Evolutionary conservation across 2,888 invertebrate genomes (phyloP).

Genomic region (Pyralis farinalis): DNA sequence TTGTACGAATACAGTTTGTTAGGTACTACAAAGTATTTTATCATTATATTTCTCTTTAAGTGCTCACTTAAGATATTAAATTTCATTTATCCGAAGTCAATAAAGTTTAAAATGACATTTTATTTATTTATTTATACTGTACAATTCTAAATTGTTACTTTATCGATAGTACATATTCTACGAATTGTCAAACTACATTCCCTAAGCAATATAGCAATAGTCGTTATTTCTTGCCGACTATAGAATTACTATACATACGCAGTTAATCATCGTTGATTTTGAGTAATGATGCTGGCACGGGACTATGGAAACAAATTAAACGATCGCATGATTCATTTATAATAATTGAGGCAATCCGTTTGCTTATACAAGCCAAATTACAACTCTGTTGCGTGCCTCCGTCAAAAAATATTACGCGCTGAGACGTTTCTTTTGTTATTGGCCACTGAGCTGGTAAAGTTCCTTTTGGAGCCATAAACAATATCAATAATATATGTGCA

Average conservation of each 20-base stretch:
- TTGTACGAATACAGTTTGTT: no score
- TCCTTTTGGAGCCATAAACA: no score
- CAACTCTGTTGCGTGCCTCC: constrained; percentile 33
- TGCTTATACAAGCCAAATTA: constrained; percentile 32
- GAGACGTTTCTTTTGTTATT: constrained; percentile 4
- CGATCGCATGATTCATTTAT: constrained; percentile 36
- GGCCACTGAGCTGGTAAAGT: background rate
- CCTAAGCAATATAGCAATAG: constrained; percentile 1
- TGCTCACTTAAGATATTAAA: no score
- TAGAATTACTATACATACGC: constrained; percentile 7
- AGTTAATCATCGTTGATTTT: constrained; percentile 30
- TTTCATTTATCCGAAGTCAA: no score
- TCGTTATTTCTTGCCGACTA: constrained; percentile 6
- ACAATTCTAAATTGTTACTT: no score
- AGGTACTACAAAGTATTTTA: no score
- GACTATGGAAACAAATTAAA: constrained; percentile 31
- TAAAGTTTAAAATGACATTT: no score
- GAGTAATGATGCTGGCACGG: constrained; percentile 28
- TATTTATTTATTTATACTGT: no score
- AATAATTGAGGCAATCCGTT: constrained; percentile 43
- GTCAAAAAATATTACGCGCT: constrained; percentile 15
- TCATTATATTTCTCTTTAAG: no score
- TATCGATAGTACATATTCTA: no score
- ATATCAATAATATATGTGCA: no score
- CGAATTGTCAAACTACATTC: no score